phyloP scores from a whole-genome alignment of 2,113 vertebrate genomes.

The Oncorhynchus mykiss region DNA sequence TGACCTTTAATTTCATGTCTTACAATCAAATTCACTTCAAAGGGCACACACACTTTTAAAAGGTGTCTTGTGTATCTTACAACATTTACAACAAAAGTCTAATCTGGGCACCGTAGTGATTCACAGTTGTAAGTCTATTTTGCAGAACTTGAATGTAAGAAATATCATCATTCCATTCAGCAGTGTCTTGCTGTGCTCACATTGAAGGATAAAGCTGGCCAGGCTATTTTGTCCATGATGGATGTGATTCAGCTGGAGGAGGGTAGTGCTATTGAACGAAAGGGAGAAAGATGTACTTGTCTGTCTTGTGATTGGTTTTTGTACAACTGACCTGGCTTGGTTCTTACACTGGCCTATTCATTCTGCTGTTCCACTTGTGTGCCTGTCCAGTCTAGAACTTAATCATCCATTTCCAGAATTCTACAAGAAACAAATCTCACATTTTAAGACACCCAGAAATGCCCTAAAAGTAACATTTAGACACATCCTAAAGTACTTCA shows the following conservation, averaged over 20 bases:
- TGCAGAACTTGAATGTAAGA: neutral
- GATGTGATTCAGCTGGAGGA: slow-evolving; percentile 22
- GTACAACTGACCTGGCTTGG: neutral
- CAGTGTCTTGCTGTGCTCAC: neutral
- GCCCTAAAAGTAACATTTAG: too few species aligned
- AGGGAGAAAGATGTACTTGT: neutral
- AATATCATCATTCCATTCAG: neutral
- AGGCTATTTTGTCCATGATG: slow-evolving; percentile 45
- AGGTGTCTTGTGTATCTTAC: neutral
- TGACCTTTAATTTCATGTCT: neutral
- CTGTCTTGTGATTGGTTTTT: too few species aligned
- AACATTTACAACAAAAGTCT: neutral
- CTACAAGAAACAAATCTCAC: neutral
- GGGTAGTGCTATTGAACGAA: slow-evolving; percentile 7
- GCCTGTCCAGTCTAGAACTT: neutral
- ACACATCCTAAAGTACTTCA: too few species aligned
- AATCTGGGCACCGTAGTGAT: neutral
- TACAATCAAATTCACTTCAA: neutral
- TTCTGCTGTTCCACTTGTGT: neutral
- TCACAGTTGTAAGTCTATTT: neutral
- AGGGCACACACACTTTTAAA: neutral
- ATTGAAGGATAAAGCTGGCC: slow-evolving; percentile 2
- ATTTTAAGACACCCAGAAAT: too few species aligned
- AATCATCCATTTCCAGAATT: neutral
- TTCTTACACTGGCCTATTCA: too few species aligned